phyloP scores from a whole-genome alignment of 2,797 vertebrate genomes.

The Sphenopsis melanotis region DNA sequence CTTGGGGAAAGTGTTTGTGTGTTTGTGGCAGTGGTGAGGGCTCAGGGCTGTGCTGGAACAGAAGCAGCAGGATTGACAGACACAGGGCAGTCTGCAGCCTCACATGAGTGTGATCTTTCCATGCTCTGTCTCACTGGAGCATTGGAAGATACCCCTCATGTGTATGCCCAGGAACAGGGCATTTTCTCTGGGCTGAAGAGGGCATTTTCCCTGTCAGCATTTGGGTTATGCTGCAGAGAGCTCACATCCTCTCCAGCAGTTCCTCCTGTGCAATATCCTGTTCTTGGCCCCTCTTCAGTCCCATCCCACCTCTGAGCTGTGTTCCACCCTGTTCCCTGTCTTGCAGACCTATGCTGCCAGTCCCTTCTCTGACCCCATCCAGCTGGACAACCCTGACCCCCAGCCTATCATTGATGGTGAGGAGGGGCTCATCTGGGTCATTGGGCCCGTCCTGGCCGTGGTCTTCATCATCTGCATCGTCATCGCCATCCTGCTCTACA shows the following conservation, averaged over 20 bases:
- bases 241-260: background rate
- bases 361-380: slow-evolving; percentile 89
- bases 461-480: slow-evolving; percentile 97
- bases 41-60: background rate
- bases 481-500: slow-evolving; percentile 93
- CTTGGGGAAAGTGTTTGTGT: background rate
- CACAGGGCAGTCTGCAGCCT: background rate
- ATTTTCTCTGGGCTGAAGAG: background rate
- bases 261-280: background rate
- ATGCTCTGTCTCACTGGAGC: background rate
- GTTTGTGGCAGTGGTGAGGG: background rate
- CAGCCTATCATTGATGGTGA: slow-evolving; percentile 84
- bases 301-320: background rate
- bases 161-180: background rate
- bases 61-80: background rate
- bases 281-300: background rate
- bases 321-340: background rate
- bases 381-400: slow-evolving; percentile 82
- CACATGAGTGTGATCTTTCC: rapidly evolving
- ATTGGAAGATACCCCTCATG: rapidly evolving
- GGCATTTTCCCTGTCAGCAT: background rate
- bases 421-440: slow-evolving; percentile 95
- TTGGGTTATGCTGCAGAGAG: background rate
- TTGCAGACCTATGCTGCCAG: slow-evolving; percentile 88
- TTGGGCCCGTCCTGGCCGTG: slow-evolving; percentile 91